phyloP scores from a whole-genome alignment of 1,140 invertebrate genomes.

The Drosophila punjabiensis region DNA sequence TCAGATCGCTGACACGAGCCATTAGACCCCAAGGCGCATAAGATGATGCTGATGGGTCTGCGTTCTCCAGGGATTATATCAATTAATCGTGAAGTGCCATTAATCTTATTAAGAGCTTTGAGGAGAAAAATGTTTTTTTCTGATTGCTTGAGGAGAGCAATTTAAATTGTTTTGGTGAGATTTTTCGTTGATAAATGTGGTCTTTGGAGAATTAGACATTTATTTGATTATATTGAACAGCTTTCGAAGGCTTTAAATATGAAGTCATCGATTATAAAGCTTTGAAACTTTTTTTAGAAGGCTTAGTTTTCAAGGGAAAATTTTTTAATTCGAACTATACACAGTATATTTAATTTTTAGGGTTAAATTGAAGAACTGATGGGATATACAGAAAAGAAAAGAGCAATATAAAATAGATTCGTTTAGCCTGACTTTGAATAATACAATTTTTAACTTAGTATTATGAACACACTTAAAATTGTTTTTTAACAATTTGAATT shows the following conservation, averaged over 20 bases:
- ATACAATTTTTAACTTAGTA: background rate
- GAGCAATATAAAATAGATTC: background rate
- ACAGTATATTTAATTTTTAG: background rate
- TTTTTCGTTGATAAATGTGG: slow-evolving; percentile 36
- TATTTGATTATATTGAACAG: background rate
- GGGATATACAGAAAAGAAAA: background rate
- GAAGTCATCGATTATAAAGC: background rate
- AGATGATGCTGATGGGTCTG: slow-evolving; percentile 35
- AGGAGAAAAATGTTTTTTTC: slow-evolving; percentile 22
- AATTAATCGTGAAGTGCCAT: slow-evolving; percentile 45
- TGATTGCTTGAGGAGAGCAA: slow-evolving; percentile 13
- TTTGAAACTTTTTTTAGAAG: background rate
- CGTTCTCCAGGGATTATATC: slow-evolving; percentile 35
- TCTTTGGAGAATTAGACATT: slow-evolving; percentile 18
- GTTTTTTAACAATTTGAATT: fast-evolving
- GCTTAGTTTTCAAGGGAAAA: too few relatives aligned
- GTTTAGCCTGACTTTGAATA: background rate
- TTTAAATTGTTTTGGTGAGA: slow-evolving; percentile 52
- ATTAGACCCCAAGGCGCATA: slow-evolving; percentile 53
- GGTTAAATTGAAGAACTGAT: background rate
- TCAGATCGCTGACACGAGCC: slow-evolving; percentile 68
- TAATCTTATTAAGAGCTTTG: slow-evolving; percentile 49
- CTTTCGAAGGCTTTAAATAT: background rate
- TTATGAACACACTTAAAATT: background rate
- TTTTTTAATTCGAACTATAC: background rate